Evolutionary conservation across 2,888 invertebrate genomes (phyloP).

Genomic region (Phortica magna): DNA sequence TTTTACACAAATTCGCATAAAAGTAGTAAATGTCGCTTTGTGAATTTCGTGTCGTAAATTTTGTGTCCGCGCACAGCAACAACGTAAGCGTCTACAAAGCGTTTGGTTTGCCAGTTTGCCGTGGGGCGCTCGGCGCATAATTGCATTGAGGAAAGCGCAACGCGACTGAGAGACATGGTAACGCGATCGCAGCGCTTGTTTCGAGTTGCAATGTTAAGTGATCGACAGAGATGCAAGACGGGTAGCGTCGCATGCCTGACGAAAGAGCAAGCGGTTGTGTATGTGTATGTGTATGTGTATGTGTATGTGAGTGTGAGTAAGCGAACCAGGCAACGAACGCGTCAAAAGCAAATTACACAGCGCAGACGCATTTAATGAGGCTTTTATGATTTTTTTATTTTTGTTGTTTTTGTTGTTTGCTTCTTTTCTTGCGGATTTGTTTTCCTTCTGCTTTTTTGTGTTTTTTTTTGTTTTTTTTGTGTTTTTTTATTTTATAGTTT

Average conservation of each 20-base stretch:
- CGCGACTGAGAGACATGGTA: constrained; percentile 2
- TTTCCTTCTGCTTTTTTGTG: neutral
- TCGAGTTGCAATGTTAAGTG: neutral
- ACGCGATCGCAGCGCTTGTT: constrained; percentile 2
- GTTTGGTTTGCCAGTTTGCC: too few species aligned
- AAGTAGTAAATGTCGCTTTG: constrained; percentile 74
- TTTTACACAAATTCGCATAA: constrained; percentile 55
- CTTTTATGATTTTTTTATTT: constrained; percentile 53
- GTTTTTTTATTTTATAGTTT: constrained; percentile 8
- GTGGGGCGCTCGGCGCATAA: neutral
- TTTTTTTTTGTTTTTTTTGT: neutral
- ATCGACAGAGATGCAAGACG: constrained; percentile 38
- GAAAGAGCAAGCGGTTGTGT: too few species aligned
- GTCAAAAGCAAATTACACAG: constrained; percentile 65
- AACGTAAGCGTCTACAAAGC: neutral
- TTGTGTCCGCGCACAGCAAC: constrained; percentile 35
- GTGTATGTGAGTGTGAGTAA: too few species aligned
- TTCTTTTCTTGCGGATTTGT: constrained; percentile 35
- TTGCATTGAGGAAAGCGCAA: neutral
- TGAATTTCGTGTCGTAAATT: constrained; percentile 67
- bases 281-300: too few species aligned
- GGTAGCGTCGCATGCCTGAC: too few species aligned
- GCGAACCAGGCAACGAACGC: constrained; percentile 34
- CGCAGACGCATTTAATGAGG: constrained; percentile 72
- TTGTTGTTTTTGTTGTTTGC: neutral